phyloP scores from a whole-genome alignment of 2,888 invertebrate species.

The Emmelina monodactyla region DNA sequence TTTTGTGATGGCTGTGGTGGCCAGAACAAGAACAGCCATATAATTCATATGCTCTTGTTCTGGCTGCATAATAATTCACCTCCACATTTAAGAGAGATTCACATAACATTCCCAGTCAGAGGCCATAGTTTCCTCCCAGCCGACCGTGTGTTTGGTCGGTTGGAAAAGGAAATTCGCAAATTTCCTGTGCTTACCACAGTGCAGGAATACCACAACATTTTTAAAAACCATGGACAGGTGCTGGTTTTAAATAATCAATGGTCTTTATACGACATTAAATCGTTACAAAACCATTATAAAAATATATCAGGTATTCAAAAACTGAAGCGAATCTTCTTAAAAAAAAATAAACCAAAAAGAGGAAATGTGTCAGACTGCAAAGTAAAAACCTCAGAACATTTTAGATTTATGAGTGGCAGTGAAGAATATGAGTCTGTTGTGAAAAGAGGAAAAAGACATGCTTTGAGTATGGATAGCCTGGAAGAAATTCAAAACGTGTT shows the following conservation, averaged over 20 bases:
- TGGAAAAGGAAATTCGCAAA: conserved; percentile 9
- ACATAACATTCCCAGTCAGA: conserved; percentile 10
- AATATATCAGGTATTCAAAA: not conserved
- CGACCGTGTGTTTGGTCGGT: conserved; percentile 11
- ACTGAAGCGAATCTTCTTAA: not conserved
- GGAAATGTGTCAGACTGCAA: too few relatives aligned
- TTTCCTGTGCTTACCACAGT: not conserved
- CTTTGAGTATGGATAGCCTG: too few relatives aligned
- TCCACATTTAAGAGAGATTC: conserved; percentile 13
- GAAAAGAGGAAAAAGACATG: too few relatives aligned
- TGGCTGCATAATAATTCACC: conserved; percentile 18
- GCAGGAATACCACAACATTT: conserved; percentile 6
- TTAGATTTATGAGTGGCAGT: too few relatives aligned
- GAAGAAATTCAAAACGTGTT: too few relatives aligned
- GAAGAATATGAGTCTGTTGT: too few relatives aligned
- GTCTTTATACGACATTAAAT: conserved; percentile 5
- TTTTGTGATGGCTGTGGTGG: conserved; percentile 23
- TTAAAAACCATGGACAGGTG: conserved; percentile 4
- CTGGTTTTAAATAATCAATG: conserved; percentile 3
- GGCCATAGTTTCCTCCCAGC: conserved; percentile 14
- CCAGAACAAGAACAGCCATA: conserved; percentile 22
- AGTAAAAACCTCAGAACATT: too few relatives aligned
- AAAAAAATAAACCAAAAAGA: too few relatives aligned
- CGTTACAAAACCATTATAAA: not conserved
- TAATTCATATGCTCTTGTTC: conserved; percentile 19